Conservation (phyloP, 2,888 invertebrate genomes). For the Lamellibrachia columna region DNA sequence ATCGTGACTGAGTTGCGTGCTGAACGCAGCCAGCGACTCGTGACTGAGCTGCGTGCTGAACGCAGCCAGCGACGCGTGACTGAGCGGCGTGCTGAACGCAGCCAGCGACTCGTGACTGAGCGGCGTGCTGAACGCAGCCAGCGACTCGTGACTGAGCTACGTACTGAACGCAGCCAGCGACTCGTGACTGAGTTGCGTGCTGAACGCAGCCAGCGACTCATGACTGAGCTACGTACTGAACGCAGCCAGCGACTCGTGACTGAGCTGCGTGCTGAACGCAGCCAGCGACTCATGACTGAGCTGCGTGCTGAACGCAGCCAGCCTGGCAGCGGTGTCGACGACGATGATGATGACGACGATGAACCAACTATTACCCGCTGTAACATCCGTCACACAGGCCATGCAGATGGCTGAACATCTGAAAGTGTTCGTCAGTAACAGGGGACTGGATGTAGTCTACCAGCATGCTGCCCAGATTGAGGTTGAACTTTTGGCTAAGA, state of each 20-base stretch:
- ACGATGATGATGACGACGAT: conserved; percentile 18
- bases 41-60: too few relatives aligned
- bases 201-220: neutral
- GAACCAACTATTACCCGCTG: neutral
- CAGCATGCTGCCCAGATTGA: too few relatives aligned
- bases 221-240: too few relatives aligned
- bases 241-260: neutral
- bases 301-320: neutral
- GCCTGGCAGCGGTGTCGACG: conserved; percentile 20
- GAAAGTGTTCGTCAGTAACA: too few relatives aligned
- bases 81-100: too few relatives aligned
- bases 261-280: too few relatives aligned
- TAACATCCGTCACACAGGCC: too few relatives aligned
- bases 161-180: neutral
- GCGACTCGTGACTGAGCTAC: too few relatives aligned
- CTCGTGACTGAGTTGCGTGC: neutral
- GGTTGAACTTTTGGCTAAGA: too few relatives aligned
- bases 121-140: neutral
- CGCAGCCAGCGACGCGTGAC: neutral
- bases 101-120: neutral
- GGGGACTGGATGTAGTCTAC: too few relatives aligned
- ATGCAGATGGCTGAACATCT: too few relatives aligned
- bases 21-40: neutral
- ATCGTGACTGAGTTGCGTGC: neutral
- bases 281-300: neutral